Evolutionary conservation across 2,113 vertebrate species (phyloP), one percentile per base, ranked within the genome.

Genomic region (Brienomyrus brachyistius): DNA sequence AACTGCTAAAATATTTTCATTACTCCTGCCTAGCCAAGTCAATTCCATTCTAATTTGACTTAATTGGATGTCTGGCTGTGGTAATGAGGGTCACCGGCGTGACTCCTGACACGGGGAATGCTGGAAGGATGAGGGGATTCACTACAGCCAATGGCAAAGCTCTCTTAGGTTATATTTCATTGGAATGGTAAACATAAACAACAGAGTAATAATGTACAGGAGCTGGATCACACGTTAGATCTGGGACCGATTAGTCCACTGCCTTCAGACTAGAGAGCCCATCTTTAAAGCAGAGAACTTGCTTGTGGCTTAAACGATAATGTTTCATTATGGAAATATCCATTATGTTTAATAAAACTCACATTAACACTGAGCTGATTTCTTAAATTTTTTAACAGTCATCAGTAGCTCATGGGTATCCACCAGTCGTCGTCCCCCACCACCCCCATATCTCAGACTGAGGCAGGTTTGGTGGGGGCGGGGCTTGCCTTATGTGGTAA

Each of bases 41-140:
- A 88, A 62, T 88, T 88, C 9, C 19, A 88, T 88, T 88, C 87
- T 88, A 88, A 88, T 88, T 88, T 62, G 54, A 40, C 40, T 88
- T 88, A 88, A 88, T 66, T 88, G 54, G 86, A 62, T 62, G 56
- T 88, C 86, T 43, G 52, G 35, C 86, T 62, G 54, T 6, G 50
- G 31, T 88, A 88, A 88, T 88, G 56, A 59, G 52, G 56, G 56
- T 88, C 35, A 88, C 19, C 31, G 21, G 54, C 35, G 17, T 86
- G 84, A 50, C 82, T 85, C 19, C 10, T 85, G 82, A 86, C 50
- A 45, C 35, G 4, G 56, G 56, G 4, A n/a, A 87, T 4, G 59
- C 31, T 40, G 17, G 52, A 43, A 27, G 35, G 35, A 15, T 3
- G 54, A 21, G 4, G 54, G 9, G 51, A 23, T 35, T 86, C 23